A percentile compares a stretch with the other conserved stretches of the same genome.
Conservation (phyloP, 2,113 vertebrate genomes). For the Cephalopholis sonnerati region DNA sequence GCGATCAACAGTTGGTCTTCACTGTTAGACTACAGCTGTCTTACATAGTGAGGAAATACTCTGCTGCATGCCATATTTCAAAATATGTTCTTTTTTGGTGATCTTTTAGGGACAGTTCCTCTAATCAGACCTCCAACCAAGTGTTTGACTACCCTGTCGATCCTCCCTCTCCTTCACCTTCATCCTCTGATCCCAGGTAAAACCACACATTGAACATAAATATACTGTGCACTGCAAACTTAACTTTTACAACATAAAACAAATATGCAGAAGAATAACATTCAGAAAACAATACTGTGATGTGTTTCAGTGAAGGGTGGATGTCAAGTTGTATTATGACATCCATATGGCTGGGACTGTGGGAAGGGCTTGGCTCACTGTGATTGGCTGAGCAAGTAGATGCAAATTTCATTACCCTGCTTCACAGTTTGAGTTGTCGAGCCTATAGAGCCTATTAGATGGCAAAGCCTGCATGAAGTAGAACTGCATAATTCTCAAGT, state of each 20-base stretch:
- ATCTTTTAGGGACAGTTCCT: constrained; percentile 14
- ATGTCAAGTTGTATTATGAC: neutral
- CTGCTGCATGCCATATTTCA: neutral
- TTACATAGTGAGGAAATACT: neutral
- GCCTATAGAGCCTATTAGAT: constrained; percentile 29
- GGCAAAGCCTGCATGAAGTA: constrained; percentile 42
- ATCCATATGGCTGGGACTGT: neutral
- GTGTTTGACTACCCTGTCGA: constrained; percentile 82
- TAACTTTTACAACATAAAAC: neutral
- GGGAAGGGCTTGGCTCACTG: neutral
- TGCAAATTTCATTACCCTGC: neutral
- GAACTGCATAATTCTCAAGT: constrained; percentile 20
- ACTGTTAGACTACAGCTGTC: neutral
- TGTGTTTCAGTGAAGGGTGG: neutral
- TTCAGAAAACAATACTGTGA: neutral
- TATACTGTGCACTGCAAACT: neutral
- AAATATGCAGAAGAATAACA: too few relatives aligned
- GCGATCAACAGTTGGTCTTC: neutral
- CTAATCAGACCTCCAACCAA: constrained; percentile 37
- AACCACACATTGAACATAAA: neutral
- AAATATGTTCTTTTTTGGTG: neutral
- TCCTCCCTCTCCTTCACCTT: constrained; percentile 64
- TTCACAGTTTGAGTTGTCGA: constrained; percentile 9
- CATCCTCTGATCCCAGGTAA: constrained; percentile 76
- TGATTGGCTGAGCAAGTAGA: neutral